phyloP scores from a whole-genome alignment of 2,888 invertebrate species.

The Amphimallon solstitiale region DNA sequence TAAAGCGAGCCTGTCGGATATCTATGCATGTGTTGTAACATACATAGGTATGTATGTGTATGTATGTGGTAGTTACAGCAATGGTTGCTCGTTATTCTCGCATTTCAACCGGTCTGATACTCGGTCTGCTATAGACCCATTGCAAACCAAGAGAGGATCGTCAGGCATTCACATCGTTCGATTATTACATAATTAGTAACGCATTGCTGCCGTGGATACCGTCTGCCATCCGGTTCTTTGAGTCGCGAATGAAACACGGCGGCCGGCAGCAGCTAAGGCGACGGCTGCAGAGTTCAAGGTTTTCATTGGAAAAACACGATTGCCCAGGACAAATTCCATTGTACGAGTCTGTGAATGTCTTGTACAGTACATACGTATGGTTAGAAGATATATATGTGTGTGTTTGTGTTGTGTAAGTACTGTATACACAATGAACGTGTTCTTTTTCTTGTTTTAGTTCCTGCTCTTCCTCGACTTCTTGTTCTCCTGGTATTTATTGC shows the following conservation, averaged over 20 bases:
- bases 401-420: no score
- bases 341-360: no score
- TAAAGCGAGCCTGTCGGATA: no score
- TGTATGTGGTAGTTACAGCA: no score
- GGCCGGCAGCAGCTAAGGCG: neutral
- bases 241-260: slow-evolving; percentile 13
- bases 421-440: no score
- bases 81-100: neutral
- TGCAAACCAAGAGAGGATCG: slow-evolving; percentile 19
- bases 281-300: slow-evolving; percentile 32
- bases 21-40: no score
- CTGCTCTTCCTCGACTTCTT: no score
- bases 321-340: slow-evolving; percentile 6
- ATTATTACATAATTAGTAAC: slow-evolving; percentile 47
- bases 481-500: no score
- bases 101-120: slow-evolving; percentile 7
- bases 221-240: slow-evolving; percentile 42
- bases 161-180: slow-evolving; percentile 16
- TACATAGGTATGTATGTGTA: no score
- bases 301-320: slow-evolving; percentile 16
- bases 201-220: slow-evolving; percentile 45
- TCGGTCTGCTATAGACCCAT: neutral
- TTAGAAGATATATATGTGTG: no score
- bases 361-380: no score
- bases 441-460: no score